Percentiles rank a stretch among this genome's conserved stretches.
Evolutionary conservation across 2,113 vertebrate species (phyloP).

Genomic region (Bubo bubo): DNA sequence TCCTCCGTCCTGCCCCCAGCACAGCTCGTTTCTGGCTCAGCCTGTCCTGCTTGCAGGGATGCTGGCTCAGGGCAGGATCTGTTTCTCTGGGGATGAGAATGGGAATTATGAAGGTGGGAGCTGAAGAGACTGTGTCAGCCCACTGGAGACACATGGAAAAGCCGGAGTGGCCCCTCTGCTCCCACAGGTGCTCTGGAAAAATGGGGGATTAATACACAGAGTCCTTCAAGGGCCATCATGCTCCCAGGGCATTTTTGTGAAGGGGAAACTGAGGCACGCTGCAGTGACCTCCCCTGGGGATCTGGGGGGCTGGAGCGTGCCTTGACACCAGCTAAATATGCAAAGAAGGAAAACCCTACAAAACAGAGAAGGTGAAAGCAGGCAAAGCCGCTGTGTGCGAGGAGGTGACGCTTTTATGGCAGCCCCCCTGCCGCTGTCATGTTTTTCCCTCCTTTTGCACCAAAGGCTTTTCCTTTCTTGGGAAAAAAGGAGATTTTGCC

Average conservation of each 20-base stretch:
- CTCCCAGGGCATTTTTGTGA: background rate
- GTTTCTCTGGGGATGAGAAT: rapidly evolving
- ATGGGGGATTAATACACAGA: rapidly evolving
- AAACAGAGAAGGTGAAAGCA: background rate
- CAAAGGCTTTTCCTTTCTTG: background rate
- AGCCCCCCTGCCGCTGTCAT: background rate
- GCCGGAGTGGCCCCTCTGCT: background rate
- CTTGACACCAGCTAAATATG: rapidly evolving
- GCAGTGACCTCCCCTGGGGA: rapidly evolving
- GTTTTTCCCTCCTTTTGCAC: background rate
- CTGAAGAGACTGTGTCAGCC: rapidly evolving
- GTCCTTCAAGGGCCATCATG: background rate
- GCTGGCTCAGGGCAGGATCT: background rate
- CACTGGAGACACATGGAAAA: rapidly evolving
- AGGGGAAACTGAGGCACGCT: background rate
- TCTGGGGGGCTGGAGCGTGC: rapidly evolving
- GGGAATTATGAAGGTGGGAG: background rate
- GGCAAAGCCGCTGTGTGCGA: background rate
- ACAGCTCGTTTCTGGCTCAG: rapidly evolving
- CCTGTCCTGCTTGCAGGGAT: background rate
- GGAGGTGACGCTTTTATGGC: background rate
- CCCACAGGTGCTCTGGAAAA: background rate
- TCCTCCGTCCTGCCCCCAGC: rapidly evolving
- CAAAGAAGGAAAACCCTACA: background rate
- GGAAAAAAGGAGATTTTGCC: background rate